phyloP scores from a whole-genome alignment of 1,140 invertebrate species.

The Leptinotarsa texana region DNA sequence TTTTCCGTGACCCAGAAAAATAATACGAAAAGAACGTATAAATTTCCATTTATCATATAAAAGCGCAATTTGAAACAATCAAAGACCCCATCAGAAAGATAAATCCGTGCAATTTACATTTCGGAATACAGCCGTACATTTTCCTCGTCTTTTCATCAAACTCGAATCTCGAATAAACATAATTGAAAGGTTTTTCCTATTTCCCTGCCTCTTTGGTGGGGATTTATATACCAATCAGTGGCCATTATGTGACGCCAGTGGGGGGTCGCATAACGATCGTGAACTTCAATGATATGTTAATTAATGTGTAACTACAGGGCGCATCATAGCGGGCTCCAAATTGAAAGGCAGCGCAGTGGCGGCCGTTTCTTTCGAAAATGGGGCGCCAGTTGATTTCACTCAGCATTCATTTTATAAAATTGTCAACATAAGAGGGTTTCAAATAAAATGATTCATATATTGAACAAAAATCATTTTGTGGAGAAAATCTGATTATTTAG shows the following conservation, averaged over 20 bases:
- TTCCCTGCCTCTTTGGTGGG: slow-evolving; percentile 19
- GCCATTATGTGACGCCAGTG: slow-evolving; percentile 29
- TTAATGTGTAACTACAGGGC: slow-evolving; percentile 30
- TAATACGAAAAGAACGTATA: neutral
- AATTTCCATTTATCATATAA: slow-evolving; percentile 18
- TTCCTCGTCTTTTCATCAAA: slow-evolving; percentile 13
- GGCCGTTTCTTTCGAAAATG: neutral
- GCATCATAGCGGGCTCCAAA: neutral
- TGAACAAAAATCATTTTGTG: too few relatives aligned
- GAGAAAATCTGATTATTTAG: too few relatives aligned
- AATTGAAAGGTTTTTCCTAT: slow-evolving; percentile 23
- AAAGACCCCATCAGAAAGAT: neutral
- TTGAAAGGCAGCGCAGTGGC: slow-evolving; percentile 8
- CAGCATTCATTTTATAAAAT: too few relatives aligned
- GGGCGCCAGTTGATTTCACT: neutral
- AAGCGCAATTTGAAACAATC: slow-evolving; percentile 16
- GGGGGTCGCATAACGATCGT: slow-evolving; percentile 27
- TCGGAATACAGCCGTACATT: neutral
- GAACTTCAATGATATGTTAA: slow-evolving; percentile 37
- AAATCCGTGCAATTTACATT: slow-evolving; percentile 19
- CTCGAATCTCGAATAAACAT: slow-evolving; percentile 17
- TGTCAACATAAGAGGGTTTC: too few relatives aligned
- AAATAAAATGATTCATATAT: too few relatives aligned
- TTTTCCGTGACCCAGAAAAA: too few relatives aligned
- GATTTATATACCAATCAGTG: slow-evolving; percentile 33